Conservation (phyloP, 2,888 invertebrate species). For the Drosophila mayaguana region DNA sequence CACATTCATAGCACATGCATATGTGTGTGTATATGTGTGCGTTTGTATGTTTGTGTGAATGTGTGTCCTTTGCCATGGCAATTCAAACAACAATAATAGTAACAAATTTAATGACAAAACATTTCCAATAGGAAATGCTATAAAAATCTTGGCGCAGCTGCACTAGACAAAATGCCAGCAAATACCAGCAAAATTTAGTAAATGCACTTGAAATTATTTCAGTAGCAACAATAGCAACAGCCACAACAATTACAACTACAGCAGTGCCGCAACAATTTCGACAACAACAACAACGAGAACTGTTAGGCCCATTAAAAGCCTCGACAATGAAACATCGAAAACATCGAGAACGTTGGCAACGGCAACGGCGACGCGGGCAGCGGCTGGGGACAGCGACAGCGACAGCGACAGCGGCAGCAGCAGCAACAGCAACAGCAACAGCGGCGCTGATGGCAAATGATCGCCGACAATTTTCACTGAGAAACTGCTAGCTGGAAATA, state of each 20-base stretch:
- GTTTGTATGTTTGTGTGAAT: slow-evolving; percentile 21
- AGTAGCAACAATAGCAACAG: slow-evolving; percentile 17
- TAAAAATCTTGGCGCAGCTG: slow-evolving; percentile 36
- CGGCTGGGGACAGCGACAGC: not conserved
- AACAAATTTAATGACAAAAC: slow-evolving; percentile 57
- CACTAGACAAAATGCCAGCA: slow-evolving; percentile 44
- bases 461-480: slow-evolving; percentile 52
- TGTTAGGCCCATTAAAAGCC: slow-evolving; percentile 71
- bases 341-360: slow-evolving; percentile 38
- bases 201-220: slow-evolving; percentile 58
- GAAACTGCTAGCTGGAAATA: slow-evolving; percentile 55
- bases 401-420: slow-evolving; percentile 11
- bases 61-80: slow-evolving; percentile 40
- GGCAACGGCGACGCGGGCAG: not conserved
- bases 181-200: slow-evolving; percentile 46
- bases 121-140: slow-evolving; percentile 64
- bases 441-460: slow-evolving; percentile 43
- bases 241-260: slow-evolving; percentile 24
- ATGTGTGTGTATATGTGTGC: not conserved
- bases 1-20: not conserved
- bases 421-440: slow-evolving; percentile 5
- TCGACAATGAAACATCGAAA: slow-evolving; percentile 64
- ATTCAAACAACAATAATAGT: slow-evolving; percentile 27
- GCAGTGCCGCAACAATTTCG: slow-evolving; percentile 15
- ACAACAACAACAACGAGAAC: slow-evolving; percentile 33